Base-by-base conservation (phyloP, 2,113 vertebrate genomes). In the Centropus unirufus region DNA sequence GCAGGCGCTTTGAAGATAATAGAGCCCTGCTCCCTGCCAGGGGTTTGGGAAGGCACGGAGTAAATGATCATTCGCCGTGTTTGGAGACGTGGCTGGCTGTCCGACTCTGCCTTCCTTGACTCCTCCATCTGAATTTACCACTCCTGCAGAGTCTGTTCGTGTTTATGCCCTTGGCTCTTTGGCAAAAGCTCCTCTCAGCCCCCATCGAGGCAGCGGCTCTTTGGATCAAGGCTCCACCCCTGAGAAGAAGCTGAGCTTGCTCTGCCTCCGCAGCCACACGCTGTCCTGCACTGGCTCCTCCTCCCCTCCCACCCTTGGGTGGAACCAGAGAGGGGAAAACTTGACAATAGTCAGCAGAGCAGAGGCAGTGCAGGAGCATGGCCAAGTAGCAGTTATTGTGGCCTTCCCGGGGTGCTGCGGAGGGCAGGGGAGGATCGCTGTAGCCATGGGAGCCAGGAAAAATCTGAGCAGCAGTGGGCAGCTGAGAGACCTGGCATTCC, bases 301-400 rank as follows among this genome's bases (percentile, higher is more conserved):
- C 98, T 97, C 97, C 91, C 92, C 94, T 97, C 97, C 96, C 57
- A 85, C 93, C 94, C 87, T 95, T 90, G 97, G 97, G 97, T 97
- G 97, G 98, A 95, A 95, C 97, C 85, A 91, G 49, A 77, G 95
- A 82, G 94, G 95, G 90, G 89, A 95, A 96, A 97, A 93, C 93
- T 95, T 96, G 95, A 97, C 97, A 72, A 96, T 93, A 70, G 90
- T 89, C 83, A 59, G 78, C 95, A 52, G 78, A 27, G 75, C 68
- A 46, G 75, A 94, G 95, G 24, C 69, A 46, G 63, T 16, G 90
- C 95, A 62, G 61, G 29, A 80, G 96, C 94, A 97, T 97, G 95
- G 86, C 90, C 62, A 66, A 5, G 26, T 89, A 70, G 76, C 66
- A 29, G 92, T 12, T 69, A 20, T 42, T 29, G 69, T 44, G 20